Percentiles rank a stretch among this genome's conserved stretches.
phyloP scores from a whole-genome alignment of 2,888 invertebrate genomes.

The Opisthograptis luteolata region DNA sequence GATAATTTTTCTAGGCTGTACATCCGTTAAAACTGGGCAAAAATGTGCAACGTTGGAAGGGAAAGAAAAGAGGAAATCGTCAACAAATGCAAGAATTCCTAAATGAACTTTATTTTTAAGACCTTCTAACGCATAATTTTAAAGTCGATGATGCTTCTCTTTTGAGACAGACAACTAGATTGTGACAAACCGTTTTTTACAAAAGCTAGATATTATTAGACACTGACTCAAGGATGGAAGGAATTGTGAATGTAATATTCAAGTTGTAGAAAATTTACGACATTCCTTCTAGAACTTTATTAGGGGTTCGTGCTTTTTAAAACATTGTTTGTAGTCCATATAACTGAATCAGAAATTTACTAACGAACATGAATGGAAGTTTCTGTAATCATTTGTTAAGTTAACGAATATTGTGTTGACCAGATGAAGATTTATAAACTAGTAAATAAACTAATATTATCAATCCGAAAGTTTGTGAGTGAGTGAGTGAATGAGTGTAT shows the following conservation, averaged over 20 bases:
- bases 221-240: slow-evolving; percentile 1
- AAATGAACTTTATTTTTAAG: too few relatives aligned
- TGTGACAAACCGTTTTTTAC: not conserved
- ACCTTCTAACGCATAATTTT: not conserved
- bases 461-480: too few relatives aligned
- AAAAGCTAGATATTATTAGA: too few relatives aligned
- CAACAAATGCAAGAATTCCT: too few relatives aligned
- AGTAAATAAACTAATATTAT: too few relatives aligned
- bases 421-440: too few relatives aligned
- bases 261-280: slow-evolving; percentile 11
- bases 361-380: slow-evolving; percentile 1
- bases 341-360: not conserved
- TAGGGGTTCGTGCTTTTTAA: not conserved
- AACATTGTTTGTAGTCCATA: not conserved
- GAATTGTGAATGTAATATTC: slow-evolving; percentile 9
- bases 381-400: not conserved
- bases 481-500: too few relatives aligned
- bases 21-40: too few relatives aligned
- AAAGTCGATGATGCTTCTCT: not conserved
- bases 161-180: not conserved
- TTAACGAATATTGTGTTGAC: too few relatives aligned
- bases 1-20: too few relatives aligned
- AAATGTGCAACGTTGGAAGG: too few relatives aligned
- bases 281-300: slow-evolving; percentile 4
- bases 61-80: too few relatives aligned